These are phyloP conservation scores for Drosophila miranda DNA, from an alignment of 1,140 invertebrate species.

Conservation along the genomic window DNA sequence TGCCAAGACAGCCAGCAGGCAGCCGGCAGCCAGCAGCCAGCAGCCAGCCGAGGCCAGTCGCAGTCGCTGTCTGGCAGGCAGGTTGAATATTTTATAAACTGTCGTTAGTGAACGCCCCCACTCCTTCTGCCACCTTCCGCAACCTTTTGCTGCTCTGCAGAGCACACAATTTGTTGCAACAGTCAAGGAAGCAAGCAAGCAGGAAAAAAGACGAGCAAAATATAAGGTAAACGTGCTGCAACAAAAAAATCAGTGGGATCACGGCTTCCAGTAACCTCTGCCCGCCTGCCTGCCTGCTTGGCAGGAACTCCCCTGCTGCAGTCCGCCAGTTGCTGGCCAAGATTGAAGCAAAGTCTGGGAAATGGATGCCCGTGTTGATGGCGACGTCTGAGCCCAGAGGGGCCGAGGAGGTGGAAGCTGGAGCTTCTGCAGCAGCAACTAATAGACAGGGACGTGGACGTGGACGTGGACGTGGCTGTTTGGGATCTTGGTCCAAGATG, in stretches of 20 bases:
- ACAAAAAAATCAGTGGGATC: slow-evolving; percentile 15
- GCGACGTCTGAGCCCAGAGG: slow-evolving; percentile 74
- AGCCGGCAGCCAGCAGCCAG: slow-evolving; percentile 26
- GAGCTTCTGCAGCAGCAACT: slow-evolving; percentile 24
- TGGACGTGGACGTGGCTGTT: slow-evolving; percentile 32
- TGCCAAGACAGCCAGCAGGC: slow-evolving; percentile 47
- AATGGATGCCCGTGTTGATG: slow-evolving; percentile 70
- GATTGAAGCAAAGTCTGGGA: slow-evolving; percentile 57
- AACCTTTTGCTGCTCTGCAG: slow-evolving; percentile 12
- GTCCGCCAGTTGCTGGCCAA: slow-evolving; percentile 25
- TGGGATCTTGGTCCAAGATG: slow-evolving; percentile 58
- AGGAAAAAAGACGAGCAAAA: slow-evolving; percentile 36
- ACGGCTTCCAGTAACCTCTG: slow-evolving; percentile 2
- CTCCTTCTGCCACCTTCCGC: background rate
- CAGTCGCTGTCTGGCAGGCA: slow-evolving; percentile 27
- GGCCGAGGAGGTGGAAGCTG: slow-evolving; percentile 6
- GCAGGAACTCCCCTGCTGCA: slow-evolving; percentile 19
- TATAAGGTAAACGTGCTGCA: slow-evolving; percentile 50
- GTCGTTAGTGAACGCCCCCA: slow-evolving; percentile 60
- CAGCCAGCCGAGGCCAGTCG: slow-evolving; percentile 15
- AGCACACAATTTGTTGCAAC: slow-evolving; percentile 71
- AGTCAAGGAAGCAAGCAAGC: slow-evolving; percentile 14
- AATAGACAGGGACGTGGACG: slow-evolving; percentile 50
- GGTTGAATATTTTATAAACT: slow-evolving; percentile 77
- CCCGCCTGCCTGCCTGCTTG: background rate